phyloP scores from a whole-genome alignment of 2,888 invertebrate species.

The Tenodera sinensis region DNA sequence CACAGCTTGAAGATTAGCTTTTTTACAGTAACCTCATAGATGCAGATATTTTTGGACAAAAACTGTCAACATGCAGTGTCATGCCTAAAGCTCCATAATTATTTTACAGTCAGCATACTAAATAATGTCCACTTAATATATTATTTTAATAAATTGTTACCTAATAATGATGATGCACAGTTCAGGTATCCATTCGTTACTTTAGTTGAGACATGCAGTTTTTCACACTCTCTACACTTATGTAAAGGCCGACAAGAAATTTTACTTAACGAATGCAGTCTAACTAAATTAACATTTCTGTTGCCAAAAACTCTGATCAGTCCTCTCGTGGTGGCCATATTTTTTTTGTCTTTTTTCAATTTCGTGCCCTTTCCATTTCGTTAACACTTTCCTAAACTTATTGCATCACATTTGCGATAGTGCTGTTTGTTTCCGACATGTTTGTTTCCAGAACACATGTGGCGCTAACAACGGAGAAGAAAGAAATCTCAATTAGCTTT shows the following conservation, averaged over 20 bases:
- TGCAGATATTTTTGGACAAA: no score
- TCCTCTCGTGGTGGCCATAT: slow-evolving; percentile 60
- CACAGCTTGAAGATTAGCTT: no score
- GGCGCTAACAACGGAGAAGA: background rate
- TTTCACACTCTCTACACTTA: slow-evolving; percentile 50
- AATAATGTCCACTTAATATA: no score
- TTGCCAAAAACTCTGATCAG: slow-evolving; percentile 57
- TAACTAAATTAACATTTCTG: slow-evolving; percentile 53
- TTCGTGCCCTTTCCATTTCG: background rate
- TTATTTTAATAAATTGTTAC: background rate
- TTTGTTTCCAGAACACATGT: background rate
- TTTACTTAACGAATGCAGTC: slow-evolving; percentile 50
- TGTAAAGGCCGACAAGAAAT: slow-evolving; percentile 51
- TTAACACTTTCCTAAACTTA: background rate
- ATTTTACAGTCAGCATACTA: no score
- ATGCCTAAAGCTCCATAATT: no score
- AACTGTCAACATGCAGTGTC: no score
- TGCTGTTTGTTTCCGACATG: background rate
- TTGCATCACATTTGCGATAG: background rate
- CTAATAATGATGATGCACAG: slow-evolving; percentile 32
- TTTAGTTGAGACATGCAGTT: slow-evolving; percentile 12
- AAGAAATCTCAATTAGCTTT: background rate
- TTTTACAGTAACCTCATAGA: no score
- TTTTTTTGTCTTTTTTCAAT: slow-evolving; percentile 29
- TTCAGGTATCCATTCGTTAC: slow-evolving; percentile 34